A percentile compares a stretch with the other conserved stretches of the same genome.
Evolutionary conservation across 2,113 vertebrate genomes (phyloP).

Genomic region (Callospermophilus lateralis): DNA sequence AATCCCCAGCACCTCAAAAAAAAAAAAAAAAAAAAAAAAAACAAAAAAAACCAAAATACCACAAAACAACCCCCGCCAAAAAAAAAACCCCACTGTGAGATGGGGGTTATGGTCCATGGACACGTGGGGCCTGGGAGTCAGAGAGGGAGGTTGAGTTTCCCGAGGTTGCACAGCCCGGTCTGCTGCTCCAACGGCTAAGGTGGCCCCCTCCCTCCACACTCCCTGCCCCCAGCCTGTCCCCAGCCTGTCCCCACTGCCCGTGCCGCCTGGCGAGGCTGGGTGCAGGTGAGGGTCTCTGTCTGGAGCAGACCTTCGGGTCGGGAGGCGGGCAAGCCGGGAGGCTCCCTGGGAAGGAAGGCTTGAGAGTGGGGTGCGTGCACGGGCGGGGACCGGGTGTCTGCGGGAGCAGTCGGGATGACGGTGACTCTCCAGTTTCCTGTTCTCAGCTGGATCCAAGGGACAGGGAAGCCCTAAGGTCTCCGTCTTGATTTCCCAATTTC

Average conservation of each 20-base stretch:
- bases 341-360: too few species aligned
- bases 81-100: not conserved
- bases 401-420: not conserved
- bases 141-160: not conserved
- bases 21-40: too few species aligned
- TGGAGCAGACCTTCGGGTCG: rapidly evolving
- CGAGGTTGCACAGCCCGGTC: not conserved
- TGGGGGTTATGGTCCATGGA: not conserved
- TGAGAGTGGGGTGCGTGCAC: rapidly evolving
- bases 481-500: not conserved
- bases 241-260: rapidly evolving
- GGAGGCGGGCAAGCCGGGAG: rapidly evolving
- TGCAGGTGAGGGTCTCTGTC: rapidly evolving
- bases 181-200: rapidly evolving
- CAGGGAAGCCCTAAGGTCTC: not conserved
- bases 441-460: not conserved
- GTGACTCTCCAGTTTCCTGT: not conserved
- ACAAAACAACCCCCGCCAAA: too few species aligned
- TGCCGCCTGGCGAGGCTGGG: rapidly evolving
- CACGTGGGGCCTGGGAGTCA: not conserved
- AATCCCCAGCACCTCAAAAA: too few species aligned
- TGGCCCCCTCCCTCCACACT: rapidly evolving
- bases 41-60: too few species aligned
- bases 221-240: rapidly evolving
- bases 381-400: not conserved